These are phyloP conservation scores for Agelaius tricolor DNA, from an alignment of 2,113 vertebrate genomes.

Conservation along the genomic window DNA sequence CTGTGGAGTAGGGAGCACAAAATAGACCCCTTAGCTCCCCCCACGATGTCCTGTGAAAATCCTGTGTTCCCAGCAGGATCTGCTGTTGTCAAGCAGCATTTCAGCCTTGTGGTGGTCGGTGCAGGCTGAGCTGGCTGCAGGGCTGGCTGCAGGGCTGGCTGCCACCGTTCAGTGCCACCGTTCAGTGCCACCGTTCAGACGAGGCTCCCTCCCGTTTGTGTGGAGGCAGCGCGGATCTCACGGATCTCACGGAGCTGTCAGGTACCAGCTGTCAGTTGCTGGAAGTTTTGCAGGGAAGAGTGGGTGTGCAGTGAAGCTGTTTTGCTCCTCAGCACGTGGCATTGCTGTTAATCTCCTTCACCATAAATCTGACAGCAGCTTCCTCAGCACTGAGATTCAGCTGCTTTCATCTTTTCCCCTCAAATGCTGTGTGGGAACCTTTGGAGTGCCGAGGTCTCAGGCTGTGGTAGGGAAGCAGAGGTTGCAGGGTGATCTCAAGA, in stretches of 20 bases:
- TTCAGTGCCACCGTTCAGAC: too few species aligned
- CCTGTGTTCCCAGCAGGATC: not conserved
- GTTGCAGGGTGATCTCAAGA: not conserved
- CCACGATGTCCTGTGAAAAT: not conserved
- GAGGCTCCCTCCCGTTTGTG: not conserved
- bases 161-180: too few species aligned
- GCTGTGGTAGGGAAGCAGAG: not conserved
- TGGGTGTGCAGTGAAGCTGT: constrained; percentile 25
- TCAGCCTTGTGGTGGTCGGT: rapidly evolving
- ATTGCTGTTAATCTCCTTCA: constrained; percentile 29
- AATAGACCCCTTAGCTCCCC: not conserved
- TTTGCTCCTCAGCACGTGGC: constrained; percentile 28
- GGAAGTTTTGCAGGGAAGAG: constrained; percentile 38
- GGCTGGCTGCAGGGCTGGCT: too few species aligned
- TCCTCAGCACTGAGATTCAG: not conserved
- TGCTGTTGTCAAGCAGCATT: not conserved
- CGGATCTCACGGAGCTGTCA: not conserved
- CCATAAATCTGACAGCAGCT: constrained; percentile 28
- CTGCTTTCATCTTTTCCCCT: not conserved
- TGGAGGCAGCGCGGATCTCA: not conserved
- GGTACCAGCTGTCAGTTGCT: constrained; percentile 27
- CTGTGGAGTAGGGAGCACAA: not conserved
- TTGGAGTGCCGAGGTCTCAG: not conserved
- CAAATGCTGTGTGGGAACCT: not conserved
- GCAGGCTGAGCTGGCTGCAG: not conserved